A percentile compares a stretch with the other conserved stretches of the same genome.
These are phyloP conservation scores for Seira sanloemensis DNA, from an alignment of 2,888 invertebrate genomes.

Conservation along the genomic window DNA sequence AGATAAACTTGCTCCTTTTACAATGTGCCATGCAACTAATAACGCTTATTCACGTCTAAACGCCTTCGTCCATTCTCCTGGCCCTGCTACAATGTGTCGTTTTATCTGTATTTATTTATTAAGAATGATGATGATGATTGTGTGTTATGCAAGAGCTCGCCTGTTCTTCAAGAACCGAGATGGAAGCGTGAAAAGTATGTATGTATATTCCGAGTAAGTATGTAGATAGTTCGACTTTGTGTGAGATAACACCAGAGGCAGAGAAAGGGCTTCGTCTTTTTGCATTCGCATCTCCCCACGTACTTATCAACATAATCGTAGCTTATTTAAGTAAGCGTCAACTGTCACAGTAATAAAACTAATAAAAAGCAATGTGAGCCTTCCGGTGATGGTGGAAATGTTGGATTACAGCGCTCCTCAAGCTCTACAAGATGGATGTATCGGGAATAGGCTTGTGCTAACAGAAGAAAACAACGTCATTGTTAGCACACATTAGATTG, in stretches of 20 bases:
- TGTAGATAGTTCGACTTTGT: too few species aligned
- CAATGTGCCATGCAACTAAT: background rate
- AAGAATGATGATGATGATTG: background rate
- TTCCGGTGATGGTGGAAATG: slow-evolving; percentile 52
- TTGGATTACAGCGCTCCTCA: background rate
- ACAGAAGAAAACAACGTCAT: background rate
- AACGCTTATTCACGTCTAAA: background rate
- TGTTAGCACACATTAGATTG: background rate
- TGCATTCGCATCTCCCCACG: slow-evolving; percentile 30
- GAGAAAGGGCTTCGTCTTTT: slow-evolving; percentile 17
- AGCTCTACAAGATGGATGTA: background rate
- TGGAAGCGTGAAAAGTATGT: too few species aligned
- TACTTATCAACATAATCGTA: slow-evolving; percentile 48
- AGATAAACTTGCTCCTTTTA: background rate
- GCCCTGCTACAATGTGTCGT: background rate
- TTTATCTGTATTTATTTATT: background rate
- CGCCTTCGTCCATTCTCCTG: background rate
- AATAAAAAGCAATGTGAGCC: slow-evolving; percentile 65
- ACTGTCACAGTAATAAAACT: slow-evolving; percentile 65
- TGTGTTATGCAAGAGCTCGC: background rate
- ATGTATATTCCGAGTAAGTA: too few species aligned
- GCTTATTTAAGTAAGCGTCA: slow-evolving; percentile 63
- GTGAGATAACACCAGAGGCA: too few species aligned
- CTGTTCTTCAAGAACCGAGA: background rate
- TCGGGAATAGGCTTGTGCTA: background rate